Evolutionary conservation across 2,113 vertebrate genomes (phyloP).

Genomic region (Istiophorus platypterus): DNA sequence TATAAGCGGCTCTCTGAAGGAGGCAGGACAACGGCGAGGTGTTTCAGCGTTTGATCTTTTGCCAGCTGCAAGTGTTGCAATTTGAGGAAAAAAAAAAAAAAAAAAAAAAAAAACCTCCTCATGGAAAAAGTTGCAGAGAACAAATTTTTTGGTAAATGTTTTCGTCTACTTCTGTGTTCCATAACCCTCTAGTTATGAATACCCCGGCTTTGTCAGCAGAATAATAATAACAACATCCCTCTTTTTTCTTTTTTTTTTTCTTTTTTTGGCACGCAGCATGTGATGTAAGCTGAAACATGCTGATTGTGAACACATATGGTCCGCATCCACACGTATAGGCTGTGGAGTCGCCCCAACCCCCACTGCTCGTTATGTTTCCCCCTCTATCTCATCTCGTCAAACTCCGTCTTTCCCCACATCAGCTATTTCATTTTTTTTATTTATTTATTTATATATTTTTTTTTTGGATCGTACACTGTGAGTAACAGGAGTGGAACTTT

Average conservation of each 20-base stretch:
- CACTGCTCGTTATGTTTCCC: conserved; percentile 14
- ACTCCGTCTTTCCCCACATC: conserved; percentile 33
- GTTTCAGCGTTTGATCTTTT: conserved; percentile 70
- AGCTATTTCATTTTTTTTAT: background rate
- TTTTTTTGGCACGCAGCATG: conserved; percentile 37
- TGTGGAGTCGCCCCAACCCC: conserved; percentile 49
- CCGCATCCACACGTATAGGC: conserved; percentile 56
- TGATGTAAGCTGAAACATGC: conserved; percentile 73
- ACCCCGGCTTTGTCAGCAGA: conserved; percentile 76
- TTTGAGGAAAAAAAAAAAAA: conserved; percentile 34
- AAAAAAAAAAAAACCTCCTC: background rate
- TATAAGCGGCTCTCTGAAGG: conserved; percentile 64
- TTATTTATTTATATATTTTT: too few species aligned
- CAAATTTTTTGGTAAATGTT: conserved; percentile 19
- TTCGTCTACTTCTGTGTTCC: conserved; percentile 32
- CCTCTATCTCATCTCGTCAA: conserved; percentile 12
- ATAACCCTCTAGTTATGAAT: conserved; percentile 36
- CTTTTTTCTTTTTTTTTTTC: conserved; percentile 35
- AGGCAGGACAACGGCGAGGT: conserved; percentile 63
- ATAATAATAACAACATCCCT: conserved; percentile 57
- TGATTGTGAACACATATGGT: conserved; percentile 73
- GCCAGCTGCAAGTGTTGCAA: conserved; percentile 60
- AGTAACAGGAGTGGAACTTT: conserved; percentile 15
- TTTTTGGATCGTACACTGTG: background rate
- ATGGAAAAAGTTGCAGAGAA: conserved; percentile 47